phyloP scores from a whole-genome alignment of 2,888 invertebrate genomes.

The Podotricha telesiphe region DNA sequence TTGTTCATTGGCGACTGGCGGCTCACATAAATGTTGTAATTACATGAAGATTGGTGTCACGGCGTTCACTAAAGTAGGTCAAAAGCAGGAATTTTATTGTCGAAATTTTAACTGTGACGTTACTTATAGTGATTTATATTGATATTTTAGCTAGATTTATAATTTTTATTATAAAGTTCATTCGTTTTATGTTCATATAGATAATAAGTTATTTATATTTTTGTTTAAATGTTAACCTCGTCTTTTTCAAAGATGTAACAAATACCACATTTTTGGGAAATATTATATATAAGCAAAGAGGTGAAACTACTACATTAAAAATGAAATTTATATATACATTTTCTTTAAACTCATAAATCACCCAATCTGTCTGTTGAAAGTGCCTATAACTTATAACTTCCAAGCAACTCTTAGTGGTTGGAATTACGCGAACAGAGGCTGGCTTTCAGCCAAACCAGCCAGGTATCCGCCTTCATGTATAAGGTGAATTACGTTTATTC shows the following conservation, averaged over 20 bases:
- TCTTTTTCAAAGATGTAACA: too few relatives aligned
- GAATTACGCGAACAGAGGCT: constrained; percentile 29
- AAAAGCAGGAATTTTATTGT: background rate
- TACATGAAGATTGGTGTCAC: constrained; percentile 8
- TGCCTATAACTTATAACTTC: constrained; percentile 26
- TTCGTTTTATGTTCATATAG: too few relatives aligned
- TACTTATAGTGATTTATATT: background rate
- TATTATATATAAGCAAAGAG: background rate
- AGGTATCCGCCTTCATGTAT: constrained; percentile 9
- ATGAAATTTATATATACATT: background rate
- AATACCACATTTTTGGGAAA: background rate
- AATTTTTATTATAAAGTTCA: too few relatives aligned
- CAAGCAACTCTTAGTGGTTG: constrained; percentile 22
- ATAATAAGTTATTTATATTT: too few relatives aligned
- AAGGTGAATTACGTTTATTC: constrained; percentile 23
- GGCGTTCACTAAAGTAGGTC: background rate
- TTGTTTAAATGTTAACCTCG: too few relatives aligned
- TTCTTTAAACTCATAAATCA: constrained; percentile 17
- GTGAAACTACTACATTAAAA: background rate
- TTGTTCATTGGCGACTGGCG: constrained; percentile 2
- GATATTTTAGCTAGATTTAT: too few relatives aligned
- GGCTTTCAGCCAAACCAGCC: constrained; percentile 32
- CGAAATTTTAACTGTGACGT: background rate
- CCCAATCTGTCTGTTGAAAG: constrained; percentile 22
- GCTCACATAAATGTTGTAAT: constrained; percentile 9